Conservation (phyloP, 1,140 invertebrate species). For the Sesamia nonagrioides region DNA sequence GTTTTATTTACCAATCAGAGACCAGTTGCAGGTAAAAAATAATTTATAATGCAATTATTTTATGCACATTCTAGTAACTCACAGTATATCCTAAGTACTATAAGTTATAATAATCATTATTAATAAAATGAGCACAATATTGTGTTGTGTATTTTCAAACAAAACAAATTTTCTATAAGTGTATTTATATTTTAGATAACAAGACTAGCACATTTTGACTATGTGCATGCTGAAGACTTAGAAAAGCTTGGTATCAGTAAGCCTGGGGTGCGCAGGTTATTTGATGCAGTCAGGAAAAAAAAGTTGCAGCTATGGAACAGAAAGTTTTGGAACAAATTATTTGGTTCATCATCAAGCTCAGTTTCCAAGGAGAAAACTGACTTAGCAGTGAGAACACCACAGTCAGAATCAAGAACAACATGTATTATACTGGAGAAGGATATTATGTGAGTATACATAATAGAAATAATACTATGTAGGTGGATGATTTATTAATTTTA, state of each 20-base stretch:
- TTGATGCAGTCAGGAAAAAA: constrained; percentile 97
- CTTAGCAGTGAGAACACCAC: constrained; percentile 63
- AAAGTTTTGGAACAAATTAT: constrained; percentile 95
- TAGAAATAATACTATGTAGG: no score
- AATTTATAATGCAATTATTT: constrained; percentile 32
- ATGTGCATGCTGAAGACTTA: constrained; percentile 97
- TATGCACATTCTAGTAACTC: neutral
- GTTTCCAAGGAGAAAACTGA: constrained; percentile 77
- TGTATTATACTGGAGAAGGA: constrained; percentile 97
- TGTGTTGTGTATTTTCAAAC: neutral
- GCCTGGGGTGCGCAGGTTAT: constrained; percentile 95
- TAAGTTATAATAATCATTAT: no score
- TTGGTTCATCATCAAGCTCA: constrained; percentile 88
- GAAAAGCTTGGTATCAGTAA: constrained; percentile 98
- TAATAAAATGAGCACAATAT: neutral
- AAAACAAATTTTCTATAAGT: constrained; percentile 22
- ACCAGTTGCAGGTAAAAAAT: constrained; percentile 93
- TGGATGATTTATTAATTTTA: no score
- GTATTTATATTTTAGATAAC: constrained; percentile 89
- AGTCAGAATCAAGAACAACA: constrained; percentile 88
- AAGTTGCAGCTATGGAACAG: constrained; percentile 93
- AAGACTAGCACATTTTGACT: constrained; percentile 97
- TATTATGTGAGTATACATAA: constrained; percentile 87
- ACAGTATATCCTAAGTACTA: neutral
- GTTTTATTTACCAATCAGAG: constrained; percentile 95